Base-by-base conservation (phyloP, 1,140 invertebrate species). In the Olivierus martensii region DNA sequence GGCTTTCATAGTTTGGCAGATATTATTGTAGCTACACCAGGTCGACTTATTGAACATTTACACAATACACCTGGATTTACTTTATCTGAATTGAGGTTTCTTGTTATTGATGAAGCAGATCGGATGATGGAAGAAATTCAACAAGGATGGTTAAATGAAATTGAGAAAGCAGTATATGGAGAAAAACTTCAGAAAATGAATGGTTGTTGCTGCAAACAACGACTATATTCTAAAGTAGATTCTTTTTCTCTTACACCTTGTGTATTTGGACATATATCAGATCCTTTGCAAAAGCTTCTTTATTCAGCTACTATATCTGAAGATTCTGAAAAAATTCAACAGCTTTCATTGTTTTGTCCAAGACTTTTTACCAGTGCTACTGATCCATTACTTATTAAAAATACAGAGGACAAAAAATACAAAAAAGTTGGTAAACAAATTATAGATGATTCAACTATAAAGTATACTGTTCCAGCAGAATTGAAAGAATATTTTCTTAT, bases 231-330 rank as follows among this genome's bases (percentile, higher is more conserved):
- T n/a, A 36, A 46, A 17, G 38, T 46, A n/a, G 35, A 41, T 6
- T 34, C 28, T 34, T 2, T 6, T 11, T 19, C 42, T 47, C 19
- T 44, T 11, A 46, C 45, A n/a, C 22, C 44, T n/a, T 61, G 55
- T 22, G 17, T 21, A 6, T 49, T 52, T 48, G 43, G 45, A 17
- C 41, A 41, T 2, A n/a, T 18, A 6, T 46, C 14, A 28, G 41
- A 56, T 52, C 65, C 59, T 48, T 80, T 90, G 3, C 92, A 97
- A 55, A 97, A 96, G 68, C 70, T 98, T 6, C 70, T 98, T 10
- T 94, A 96, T 65, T 97, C 93, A 11, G 94, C 94, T 6, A 98
- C 94, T 3, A 67, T 98, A 10, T 88, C 91, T 1, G 87, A 93
- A 65, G 89, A 98, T 74, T 91, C 93, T 7, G 91, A 98, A 70